Evolutionary conservation across 2,797 vertebrate genomes (phyloP).

Genomic region (Syngnathus rostellatus): DNA sequence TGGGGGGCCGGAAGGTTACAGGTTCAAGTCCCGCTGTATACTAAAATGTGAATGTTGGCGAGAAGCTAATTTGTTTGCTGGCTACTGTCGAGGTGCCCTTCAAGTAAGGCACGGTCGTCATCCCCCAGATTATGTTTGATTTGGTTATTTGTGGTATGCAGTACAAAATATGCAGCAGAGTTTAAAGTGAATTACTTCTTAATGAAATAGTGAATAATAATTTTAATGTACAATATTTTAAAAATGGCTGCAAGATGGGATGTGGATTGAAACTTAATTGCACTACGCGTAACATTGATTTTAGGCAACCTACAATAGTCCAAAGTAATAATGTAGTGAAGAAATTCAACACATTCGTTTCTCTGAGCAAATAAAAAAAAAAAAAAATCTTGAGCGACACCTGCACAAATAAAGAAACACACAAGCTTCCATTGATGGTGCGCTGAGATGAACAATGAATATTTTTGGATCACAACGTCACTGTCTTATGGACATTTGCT

Average conservation of each 20-base stretch:
- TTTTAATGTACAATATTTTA: too few relatives aligned
- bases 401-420: neutral
- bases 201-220: too few relatives aligned
- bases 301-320: slow-evolving; percentile 2
- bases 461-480: neutral
- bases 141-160: neutral
- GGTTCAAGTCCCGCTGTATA: neutral
- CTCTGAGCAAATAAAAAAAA: neutral
- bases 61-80: neutral
- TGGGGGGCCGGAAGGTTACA: neutral
- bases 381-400: neutral
- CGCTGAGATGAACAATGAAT: neutral
- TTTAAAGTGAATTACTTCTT: too few relatives aligned
- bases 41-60: too few relatives aligned
- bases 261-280: neutral
- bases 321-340: neutral
- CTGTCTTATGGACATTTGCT: neutral
- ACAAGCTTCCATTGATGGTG: neutral
- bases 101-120: neutral
- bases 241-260: neutral
- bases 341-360: neutral
- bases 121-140: neutral
- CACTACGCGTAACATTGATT: neutral
- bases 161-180: neutral
- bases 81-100: neutral